Conservation (phyloP, 2,797 vertebrate species). For the Menidia menidia region DNA sequence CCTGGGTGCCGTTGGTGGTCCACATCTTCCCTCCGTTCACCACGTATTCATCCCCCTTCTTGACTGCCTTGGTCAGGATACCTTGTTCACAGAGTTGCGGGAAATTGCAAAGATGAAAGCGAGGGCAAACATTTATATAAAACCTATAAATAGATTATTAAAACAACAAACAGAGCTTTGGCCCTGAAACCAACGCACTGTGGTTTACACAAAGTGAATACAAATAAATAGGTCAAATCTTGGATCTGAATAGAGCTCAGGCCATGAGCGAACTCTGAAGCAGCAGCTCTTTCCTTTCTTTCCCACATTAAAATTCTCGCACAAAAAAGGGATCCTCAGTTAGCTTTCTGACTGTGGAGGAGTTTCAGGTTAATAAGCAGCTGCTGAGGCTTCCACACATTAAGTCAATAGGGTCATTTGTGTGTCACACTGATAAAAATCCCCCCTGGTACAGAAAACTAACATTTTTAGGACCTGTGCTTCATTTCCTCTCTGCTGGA, state of each 20-base stretch:
- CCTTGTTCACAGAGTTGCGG: slow-evolving; percentile 57
- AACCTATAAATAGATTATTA: background rate
- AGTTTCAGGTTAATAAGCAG: too few relatives aligned
- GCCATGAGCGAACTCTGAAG: too few relatives aligned
- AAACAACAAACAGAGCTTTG: background rate
- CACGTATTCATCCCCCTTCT: slow-evolving; percentile 83
- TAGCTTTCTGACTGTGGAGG: too few relatives aligned
- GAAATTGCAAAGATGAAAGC: background rate
- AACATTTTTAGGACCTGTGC: background rate
- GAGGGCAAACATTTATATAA: background rate
- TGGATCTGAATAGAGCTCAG: too few relatives aligned
- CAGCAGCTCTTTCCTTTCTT: too few relatives aligned
- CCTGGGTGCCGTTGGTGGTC: slow-evolving; percentile 85
- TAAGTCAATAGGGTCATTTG: too few relatives aligned
- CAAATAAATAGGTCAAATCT: too few relatives aligned
- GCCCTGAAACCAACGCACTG: background rate
- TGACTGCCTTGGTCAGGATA: slow-evolving; percentile 86
- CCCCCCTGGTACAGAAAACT: background rate
- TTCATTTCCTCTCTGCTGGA: background rate
- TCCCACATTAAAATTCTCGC: too few relatives aligned
- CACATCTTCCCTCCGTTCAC: slow-evolving; percentile 91
- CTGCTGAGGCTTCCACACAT: too few relatives aligned
- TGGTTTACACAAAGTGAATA: background rate
- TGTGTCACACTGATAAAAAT: background rate
- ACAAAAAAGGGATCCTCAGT: too few relatives aligned